phyloP scores from a whole-genome alignment of 2,888 invertebrate species.

The Volucella inflata region DNA sequence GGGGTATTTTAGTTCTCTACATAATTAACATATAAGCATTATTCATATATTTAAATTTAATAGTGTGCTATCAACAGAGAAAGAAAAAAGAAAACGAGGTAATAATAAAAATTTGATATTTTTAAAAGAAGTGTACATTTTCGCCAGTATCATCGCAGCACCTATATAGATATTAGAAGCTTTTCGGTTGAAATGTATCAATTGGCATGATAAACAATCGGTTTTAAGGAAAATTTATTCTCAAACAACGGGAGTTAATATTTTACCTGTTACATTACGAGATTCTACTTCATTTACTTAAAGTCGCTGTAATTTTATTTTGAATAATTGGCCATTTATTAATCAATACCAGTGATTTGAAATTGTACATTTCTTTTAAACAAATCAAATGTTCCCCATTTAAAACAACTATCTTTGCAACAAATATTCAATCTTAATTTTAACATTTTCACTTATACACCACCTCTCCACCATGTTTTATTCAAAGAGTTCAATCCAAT shows the following conservation, averaged over 20 bases:
- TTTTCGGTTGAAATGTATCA: too few relatives aligned
- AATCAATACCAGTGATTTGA: not conserved
- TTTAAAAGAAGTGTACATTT: too few relatives aligned
- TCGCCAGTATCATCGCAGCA: too few relatives aligned
- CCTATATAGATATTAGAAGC: too few relatives aligned
- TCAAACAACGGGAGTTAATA: too few relatives aligned
- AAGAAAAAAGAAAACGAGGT: not conserved
- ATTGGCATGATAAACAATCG: too few relatives aligned
- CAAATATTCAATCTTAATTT: constrained; percentile 3
- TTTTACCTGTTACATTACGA: too few relatives aligned
- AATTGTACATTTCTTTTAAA: constrained; percentile 23
- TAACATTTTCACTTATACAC: not conserved
- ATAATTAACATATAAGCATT: constrained; percentile 20
- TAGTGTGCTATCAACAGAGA: constrained; percentile 20
- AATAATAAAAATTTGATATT: not conserved
- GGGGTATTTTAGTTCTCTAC: constrained; percentile 38
- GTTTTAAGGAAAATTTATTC: too few relatives aligned
- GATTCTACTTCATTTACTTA: too few relatives aligned
- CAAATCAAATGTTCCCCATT: not conserved
- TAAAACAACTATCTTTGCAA: not conserved
- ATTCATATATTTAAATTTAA: constrained; percentile 17
- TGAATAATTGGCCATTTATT: too few relatives aligned
- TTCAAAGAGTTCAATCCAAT: constrained; percentile 23
- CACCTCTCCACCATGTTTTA: constrained; percentile 19
- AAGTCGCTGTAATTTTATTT: too few relatives aligned